Evolutionary conservation across 1,140 invertebrate species (phyloP).

Genomic region (Pantala flavescens): DNA sequence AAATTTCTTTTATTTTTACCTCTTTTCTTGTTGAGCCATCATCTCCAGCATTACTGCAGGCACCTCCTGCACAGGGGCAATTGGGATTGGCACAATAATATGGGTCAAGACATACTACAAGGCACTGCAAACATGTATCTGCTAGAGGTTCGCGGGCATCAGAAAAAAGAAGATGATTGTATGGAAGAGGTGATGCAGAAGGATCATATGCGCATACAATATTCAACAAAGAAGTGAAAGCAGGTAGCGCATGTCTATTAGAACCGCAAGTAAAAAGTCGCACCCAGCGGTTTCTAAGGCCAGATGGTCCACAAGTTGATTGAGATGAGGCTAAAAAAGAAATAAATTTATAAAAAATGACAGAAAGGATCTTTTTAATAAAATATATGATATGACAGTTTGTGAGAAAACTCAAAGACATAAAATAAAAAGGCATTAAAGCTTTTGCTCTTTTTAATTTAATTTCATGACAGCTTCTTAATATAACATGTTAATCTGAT

Average conservation of each 20-base stretch:
- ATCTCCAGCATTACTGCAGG: constrained; percentile 26
- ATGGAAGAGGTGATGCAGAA: constrained; percentile 84
- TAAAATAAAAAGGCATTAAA: no score
- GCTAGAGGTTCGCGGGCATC: constrained; percentile 92
- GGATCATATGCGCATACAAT: constrained; percentile 96
- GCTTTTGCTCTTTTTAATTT: no score
- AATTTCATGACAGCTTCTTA: no score
- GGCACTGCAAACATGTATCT: constrained; percentile 87
- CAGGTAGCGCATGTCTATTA: constrained; percentile 79
- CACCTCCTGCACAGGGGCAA: constrained; percentile 25
- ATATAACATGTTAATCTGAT: no score
- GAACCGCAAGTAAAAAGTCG: constrained; percentile 41
- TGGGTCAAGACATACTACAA: constrained; percentile 93
- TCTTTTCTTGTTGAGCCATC: neutral
- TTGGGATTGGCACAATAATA: constrained; percentile 34
- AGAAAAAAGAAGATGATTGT: constrained; percentile 94
- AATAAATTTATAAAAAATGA: no score
- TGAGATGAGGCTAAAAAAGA: neutral
- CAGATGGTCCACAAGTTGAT: neutral
- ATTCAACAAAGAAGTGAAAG: constrained; percentile 97
- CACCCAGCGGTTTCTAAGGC: constrained; percentile 37
- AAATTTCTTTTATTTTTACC: neutral
- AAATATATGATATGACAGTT: no score
- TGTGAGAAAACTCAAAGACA: no score
- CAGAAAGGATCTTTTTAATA: no score